Percentiles rank a stretch among this genome's conserved stretches.
These are phyloP conservation scores for Drosophila stalkeri DNA, from an alignment of 2,888 invertebrate species.

Conservation along the genomic window DNA sequence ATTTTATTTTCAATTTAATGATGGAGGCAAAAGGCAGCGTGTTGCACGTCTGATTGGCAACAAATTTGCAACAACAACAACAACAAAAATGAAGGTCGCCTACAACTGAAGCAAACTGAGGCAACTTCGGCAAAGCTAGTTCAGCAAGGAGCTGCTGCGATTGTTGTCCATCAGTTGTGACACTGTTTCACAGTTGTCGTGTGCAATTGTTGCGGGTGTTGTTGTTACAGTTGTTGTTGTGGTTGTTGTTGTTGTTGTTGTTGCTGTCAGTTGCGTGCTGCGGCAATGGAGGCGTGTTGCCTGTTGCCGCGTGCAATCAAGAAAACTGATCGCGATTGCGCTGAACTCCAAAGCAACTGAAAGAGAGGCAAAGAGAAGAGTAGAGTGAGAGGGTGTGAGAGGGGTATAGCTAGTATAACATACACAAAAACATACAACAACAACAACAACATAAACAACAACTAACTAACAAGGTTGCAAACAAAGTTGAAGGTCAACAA, in stretches of 20 bases:
- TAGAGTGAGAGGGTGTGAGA: conserved; percentile 1
- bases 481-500: conserved; percentile 76
- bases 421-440: conserved; percentile 28
- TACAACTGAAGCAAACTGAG: conserved; percentile 19
- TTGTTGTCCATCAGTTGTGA: conserved; percentile 65
- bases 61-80: conserved; percentile 51
- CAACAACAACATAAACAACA: conserved; percentile 32
- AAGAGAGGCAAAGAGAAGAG: conserved; percentile 1
- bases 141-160: conserved; percentile 27
- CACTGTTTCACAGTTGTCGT: conserved; percentile 59
- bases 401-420: conserved; percentile 20
- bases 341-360: conserved; percentile 64
- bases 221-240: conserved; percentile 26
- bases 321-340: conserved; percentile 79
- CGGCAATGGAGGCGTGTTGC: conserved; percentile 74
- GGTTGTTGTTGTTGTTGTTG: conserved; percentile 13
- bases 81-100: background rate
- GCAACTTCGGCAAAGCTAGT: background rate
- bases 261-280: conserved; percentile 68
- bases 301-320: conserved; percentile 69
- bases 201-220: conserved; percentile 56
- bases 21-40: conserved; percentile 57
- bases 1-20: conserved; percentile 81
- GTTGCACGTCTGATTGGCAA: conserved; percentile 61
- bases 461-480: conserved; percentile 76